Evolutionary conservation across 1,140 invertebrate species (phyloP).

Genomic region (Rhagoletis pomonella): DNA sequence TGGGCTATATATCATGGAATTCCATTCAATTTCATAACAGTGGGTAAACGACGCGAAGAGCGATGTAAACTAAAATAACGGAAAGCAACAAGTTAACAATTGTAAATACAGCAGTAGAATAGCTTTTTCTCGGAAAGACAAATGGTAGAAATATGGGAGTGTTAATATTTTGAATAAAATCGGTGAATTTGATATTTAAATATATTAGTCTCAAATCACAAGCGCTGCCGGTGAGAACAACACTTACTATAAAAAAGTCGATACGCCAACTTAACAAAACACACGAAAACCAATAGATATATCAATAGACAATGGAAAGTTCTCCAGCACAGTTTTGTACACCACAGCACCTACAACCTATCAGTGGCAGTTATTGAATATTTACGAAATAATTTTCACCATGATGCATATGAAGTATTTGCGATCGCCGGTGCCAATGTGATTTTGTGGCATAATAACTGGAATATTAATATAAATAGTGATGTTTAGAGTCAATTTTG

Average conservation of each 20-base stretch:
- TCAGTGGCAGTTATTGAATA: not conserved
- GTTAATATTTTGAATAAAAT: not conserved
- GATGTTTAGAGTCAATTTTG: not conserved
- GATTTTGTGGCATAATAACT: not conserved
- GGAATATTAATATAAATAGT: not conserved
- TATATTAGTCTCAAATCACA: not conserved
- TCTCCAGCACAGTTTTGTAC: not conserved
- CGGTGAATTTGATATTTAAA: not conserved
- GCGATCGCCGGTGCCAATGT: slow-evolving; percentile 22
- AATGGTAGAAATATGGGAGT: not conserved
- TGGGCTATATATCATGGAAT: too few relatives aligned
- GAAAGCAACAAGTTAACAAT: not conserved
- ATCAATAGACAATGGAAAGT: not conserved
- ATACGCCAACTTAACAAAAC: not conserved
- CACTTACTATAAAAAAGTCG: not conserved
- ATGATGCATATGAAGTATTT: slow-evolving; percentile 16
- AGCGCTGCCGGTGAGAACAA: not conserved
- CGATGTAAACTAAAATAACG: slow-evolving; percentile 9
- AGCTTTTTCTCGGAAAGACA: not conserved
- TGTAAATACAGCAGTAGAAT: not conserved
- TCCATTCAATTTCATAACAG: slow-evolving; percentile 1
- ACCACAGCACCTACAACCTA: not conserved
- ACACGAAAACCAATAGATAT: not conserved
- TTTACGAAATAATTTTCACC: not conserved
- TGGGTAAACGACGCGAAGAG: not conserved